These are phyloP conservation scores for Abrostola triplasia DNA, from an alignment of 2,888 invertebrate species.

Conservation along the genomic window DNA sequence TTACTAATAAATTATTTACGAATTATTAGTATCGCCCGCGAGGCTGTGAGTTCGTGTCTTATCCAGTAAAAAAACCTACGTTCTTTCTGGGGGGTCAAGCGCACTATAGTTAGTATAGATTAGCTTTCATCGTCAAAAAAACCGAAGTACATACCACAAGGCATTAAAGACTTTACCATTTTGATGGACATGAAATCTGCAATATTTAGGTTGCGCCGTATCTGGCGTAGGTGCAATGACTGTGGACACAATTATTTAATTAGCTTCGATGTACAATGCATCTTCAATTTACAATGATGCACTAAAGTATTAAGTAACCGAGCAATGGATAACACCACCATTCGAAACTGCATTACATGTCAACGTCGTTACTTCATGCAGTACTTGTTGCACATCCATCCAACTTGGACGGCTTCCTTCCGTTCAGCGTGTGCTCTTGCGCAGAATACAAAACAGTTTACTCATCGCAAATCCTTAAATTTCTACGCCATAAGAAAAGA, in stretches of 20 bases:
- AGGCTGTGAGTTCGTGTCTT: no score
- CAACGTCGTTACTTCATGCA: no score
- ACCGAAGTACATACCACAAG: no score
- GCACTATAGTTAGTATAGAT: no score
- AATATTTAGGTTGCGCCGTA: background rate
- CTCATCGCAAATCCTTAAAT: slow-evolving; percentile 5
- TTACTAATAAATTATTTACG: no score
- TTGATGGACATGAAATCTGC: background rate
- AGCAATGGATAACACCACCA: slow-evolving; percentile 1
- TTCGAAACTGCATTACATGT: background rate
- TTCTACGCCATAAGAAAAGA: slow-evolving; percentile 14
- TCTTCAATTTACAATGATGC: background rate
- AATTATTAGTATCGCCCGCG: no score
- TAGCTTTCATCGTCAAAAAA: no score
- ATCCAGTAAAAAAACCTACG: no score
- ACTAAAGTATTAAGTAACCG: background rate
- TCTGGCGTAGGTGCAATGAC: slow-evolving; percentile 24
- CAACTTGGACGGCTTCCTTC: slow-evolving; percentile 39
- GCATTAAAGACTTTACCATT: background rate
- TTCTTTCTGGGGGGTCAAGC: no score
- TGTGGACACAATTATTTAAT: slow-evolving; percentile 32
- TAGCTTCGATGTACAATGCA: slow-evolving; percentile 1
- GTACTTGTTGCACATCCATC: slow-evolving; percentile 13
- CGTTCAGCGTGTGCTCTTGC: slow-evolving; percentile 18
- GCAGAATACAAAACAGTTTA: slow-evolving; percentile 30